Evolutionary conservation across 1,140 invertebrate genomes (phyloP), one percentile per base, ranked within the genome.

Genomic region (Glossosoma conforme): DNA sequence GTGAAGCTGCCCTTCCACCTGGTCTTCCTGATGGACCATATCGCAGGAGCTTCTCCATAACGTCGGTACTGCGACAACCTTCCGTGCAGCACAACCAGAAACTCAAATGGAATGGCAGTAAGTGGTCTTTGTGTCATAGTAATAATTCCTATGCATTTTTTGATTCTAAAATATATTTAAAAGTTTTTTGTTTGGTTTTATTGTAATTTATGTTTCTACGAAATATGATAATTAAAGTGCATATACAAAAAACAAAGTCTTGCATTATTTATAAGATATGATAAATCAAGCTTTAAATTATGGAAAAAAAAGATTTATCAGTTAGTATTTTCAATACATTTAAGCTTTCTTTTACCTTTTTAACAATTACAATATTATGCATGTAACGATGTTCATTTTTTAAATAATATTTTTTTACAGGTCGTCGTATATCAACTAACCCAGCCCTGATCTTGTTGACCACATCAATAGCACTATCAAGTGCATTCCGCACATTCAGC

Each of bases 11-110:
- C 6, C 49, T 58, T 50, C 56, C 56, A 9, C 15, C 40, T 6
- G 42, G 51, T 41, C 14, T 58, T 9, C 56, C 56, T 8, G 56
- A 51, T 3, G 51, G 56, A 11, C 50, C 46, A 10, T 47, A 58
- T 18, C 21, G 30, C 8, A 20, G 56, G 22, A 45, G 54, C n/a
- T 53, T 53, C 19, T 45, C 56, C 20, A 58, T 58, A 20, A 52
- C 56, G 3, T 45, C 56, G 8, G 22, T 42, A 1, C 30, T 58
- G 35, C 40, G 50, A 24, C 20, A 19, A 1, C 6, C 37, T 1
- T 19, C 41, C 3, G 20, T 38, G 13, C 32, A 35, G 3, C 37
- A 45, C 24, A 58, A 58, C 18, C 37, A 36, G 25, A 52, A 53
- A 30, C 18, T 57, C 2, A 36, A 49, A 45, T 58, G 44, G 46